Percentiles rank a stretch among this genome's conserved stretches.
Evolutionary conservation across 2,888 invertebrate species (phyloP).

Genomic region (Pharmacophagus antenor): DNA sequence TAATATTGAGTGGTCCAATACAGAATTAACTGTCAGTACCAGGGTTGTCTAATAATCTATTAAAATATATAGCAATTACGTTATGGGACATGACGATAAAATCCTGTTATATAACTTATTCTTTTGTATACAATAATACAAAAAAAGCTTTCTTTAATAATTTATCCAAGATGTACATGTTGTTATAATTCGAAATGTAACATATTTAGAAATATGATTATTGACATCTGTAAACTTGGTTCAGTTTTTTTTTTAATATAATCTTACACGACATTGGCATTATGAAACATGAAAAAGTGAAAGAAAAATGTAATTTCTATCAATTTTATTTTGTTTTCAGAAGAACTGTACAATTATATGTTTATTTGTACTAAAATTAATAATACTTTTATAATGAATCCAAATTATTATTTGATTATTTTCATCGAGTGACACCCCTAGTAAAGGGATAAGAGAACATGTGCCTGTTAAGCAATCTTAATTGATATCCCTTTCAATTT

Average conservation of each 20-base stretch:
- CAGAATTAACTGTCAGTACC: slow-evolving; percentile 4
- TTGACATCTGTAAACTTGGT: no score
- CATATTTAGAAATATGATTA: no score
- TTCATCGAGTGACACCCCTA: slow-evolving; percentile 13
- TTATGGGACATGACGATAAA: no score
- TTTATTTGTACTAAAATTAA: background rate
- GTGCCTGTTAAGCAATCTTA: slow-evolving; percentile 15
- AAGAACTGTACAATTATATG: background rate
- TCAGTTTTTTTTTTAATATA: no score
- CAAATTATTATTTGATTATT: background rate
- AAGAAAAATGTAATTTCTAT: background rate
- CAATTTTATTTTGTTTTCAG: background rate
- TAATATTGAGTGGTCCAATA: background rate
- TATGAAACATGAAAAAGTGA: no score
- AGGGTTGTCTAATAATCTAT: slow-evolving; percentile 1
- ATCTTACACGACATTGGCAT: no score
- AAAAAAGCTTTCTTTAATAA: no score
- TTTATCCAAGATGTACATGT: no score
- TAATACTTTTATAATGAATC: background rate
- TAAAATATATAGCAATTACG: no score
- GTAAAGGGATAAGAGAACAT: slow-evolving; percentile 3
- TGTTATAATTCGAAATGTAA: no score
- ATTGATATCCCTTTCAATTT: slow-evolving; percentile 17
- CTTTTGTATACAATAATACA: no score
- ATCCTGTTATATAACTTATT: no score